Base-by-base conservation (phyloP, 1,140 invertebrate species). In the Drosophila pseudoananassae region DNA sequence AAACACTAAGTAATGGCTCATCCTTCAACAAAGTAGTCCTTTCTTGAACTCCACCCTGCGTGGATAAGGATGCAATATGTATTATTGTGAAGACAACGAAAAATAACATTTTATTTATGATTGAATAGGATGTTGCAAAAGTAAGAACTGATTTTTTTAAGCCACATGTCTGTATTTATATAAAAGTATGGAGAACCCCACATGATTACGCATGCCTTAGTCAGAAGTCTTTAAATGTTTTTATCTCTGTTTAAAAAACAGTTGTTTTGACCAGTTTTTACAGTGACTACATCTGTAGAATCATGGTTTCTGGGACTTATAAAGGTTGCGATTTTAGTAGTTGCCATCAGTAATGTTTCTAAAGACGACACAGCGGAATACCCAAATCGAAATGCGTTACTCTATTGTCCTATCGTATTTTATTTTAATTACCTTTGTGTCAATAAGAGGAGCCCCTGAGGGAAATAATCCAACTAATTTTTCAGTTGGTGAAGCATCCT, bases 181-280 rank as follows among this genome's bases (percentile, higher is more conserved):
- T 20, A 38, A 23, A 9, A 17, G 6, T 43, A 43, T 14, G 40
- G 14, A 5, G 5, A 43, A 15, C 4, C 33, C 2, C 10, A 12
- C 40, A 14, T 43, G 40, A 43, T 17, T 43, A 43, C 33, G 10
- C 33, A 36, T 43, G 40, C n/a, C 40, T 43, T 46, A 17, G 40
- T 43, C 15, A 43, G 46, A 10, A 14, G 9, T 1, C 12, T 25
- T 27, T 25, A 4, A 25, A 49, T 25, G 20, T 2, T 6, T 3
- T 27, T 17, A 15, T 56, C 5, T 29, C 14, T 3, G 25, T 12
- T 45, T 54, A 9, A 45, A 54, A 54, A 45, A 27, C 53, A 56
- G 53, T 43, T 56, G 53, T 6, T 14, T 29, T 2, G 1, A 6
- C 1, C 12, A 12, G 23, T 14, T 56, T 56, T 29, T 45, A 45